Conservation (phyloP, 2,888 invertebrate genomes). For the Pollenia amentaria region DNA sequence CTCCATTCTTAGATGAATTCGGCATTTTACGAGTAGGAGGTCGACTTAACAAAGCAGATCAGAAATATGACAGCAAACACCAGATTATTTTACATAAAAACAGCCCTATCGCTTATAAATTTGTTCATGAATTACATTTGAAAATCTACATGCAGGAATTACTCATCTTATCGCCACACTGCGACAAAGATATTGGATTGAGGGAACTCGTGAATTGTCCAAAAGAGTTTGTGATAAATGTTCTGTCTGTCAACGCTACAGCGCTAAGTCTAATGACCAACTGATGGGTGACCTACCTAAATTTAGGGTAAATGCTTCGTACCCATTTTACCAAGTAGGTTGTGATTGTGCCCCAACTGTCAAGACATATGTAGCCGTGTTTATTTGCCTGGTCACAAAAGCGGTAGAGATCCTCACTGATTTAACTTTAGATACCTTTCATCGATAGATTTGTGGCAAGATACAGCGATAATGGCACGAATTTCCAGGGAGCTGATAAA, state of each 20-base stretch:
- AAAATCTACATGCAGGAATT: slow-evolving; percentile 36
- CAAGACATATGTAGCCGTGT: slow-evolving; percentile 62
- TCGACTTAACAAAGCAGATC: background rate
- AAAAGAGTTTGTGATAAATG: slow-evolving; percentile 19
- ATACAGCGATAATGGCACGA: slow-evolving; percentile 68
- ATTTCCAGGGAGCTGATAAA: slow-evolving; percentile 61
- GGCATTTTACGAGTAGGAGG: slow-evolving; percentile 39
- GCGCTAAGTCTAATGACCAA: slow-evolving; percentile 4
- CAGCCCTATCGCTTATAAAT: slow-evolving; percentile 28
- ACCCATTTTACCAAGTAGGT: slow-evolving; percentile 49
- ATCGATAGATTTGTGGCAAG: slow-evolving; percentile 25
- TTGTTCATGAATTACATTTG: slow-evolving; percentile 20
- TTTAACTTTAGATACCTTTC: slow-evolving; percentile 46
- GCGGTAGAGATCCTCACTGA: slow-evolving; percentile 42
- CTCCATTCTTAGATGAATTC: slow-evolving; percentile 30
- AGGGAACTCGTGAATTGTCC: slow-evolving; percentile 1
- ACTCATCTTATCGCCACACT: slow-evolving; percentile 14
- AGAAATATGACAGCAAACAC: slow-evolving; percentile 45
- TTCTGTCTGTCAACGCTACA: slow-evolving; percentile 37
- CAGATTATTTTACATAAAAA: slow-evolving; percentile 49
- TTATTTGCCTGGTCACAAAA: slow-evolving; percentile 62
- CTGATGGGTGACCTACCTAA: slow-evolving; percentile 41
- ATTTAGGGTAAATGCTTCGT: slow-evolving; percentile 39
- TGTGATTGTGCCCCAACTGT: slow-evolving; percentile 44
- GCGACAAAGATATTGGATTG: slow-evolving; percentile 30